These are phyloP conservation scores for Penaeus indicus DNA, from an alignment of 1,140 invertebrate species.

Conservation along the genomic window DNA sequence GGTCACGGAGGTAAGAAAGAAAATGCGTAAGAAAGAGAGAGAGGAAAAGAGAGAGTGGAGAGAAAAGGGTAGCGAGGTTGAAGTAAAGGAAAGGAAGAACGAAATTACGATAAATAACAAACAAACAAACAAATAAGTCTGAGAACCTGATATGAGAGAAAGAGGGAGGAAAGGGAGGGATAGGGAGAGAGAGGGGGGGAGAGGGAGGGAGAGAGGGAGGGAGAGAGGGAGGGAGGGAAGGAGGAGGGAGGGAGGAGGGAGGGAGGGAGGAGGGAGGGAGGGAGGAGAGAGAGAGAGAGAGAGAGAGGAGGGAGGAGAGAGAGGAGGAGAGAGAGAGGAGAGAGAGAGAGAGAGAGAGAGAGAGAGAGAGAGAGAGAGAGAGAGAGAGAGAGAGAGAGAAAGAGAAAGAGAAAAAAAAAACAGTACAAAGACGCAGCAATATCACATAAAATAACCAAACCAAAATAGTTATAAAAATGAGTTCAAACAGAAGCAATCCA, in stretches of 20 bases:
- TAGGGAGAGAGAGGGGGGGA: neutral
- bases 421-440: no score
- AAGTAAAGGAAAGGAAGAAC: neutral
- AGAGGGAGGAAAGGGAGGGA: neutral
- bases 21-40: neutral
- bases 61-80: neutral
- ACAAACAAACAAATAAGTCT: conserved; percentile 26
- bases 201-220: neutral
- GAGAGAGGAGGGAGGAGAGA: neutral
- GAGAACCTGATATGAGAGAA: neutral
- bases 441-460: no score
- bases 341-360: neutral
- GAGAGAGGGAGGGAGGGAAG: conserved; percentile 13
- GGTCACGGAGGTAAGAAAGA: neutral
- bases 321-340: neutral
- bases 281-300: neutral
- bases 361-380: neutral
- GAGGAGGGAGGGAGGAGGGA: neutral
- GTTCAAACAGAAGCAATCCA: no score
- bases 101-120: neutral
- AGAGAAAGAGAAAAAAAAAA: no score
- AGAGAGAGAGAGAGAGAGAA: neutral
- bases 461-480: no score
- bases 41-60: neutral
- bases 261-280: neutral